These are phyloP conservation scores for Drosophila formosana DNA, from an alignment of 2,888 invertebrate species.

Conservation along the genomic window DNA sequence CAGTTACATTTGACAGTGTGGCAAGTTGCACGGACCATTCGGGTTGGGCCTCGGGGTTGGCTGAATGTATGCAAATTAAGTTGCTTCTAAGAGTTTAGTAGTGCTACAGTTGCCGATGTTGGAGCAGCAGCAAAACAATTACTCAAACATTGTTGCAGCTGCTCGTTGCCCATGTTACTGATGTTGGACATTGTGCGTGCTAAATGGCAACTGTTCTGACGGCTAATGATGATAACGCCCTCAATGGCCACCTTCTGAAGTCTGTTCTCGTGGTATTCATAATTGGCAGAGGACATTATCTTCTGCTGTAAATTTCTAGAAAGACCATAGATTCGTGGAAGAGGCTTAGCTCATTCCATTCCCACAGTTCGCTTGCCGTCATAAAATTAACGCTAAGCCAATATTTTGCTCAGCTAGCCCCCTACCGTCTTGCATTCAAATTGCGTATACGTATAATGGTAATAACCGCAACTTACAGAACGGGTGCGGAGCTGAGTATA, in stretches of 20 bases:
- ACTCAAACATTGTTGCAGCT: constrained; percentile 77
- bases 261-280: neutral
- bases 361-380: too few relatives aligned
- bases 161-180: constrained; percentile 27
- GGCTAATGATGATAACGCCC: too few relatives aligned
- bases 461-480: too few relatives aligned
- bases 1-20: constrained; percentile 49
- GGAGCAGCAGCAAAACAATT: constrained; percentile 73
- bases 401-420: too few relatives aligned
- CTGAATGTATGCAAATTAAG: constrained; percentile 69
- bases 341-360: neutral
- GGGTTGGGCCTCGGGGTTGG: neutral
- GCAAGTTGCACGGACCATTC: neutral
- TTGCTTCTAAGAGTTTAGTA: constrained; percentile 48
- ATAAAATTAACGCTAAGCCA: too few relatives aligned
- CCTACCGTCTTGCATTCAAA: too few relatives aligned
- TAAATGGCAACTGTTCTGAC: constrained; percentile 72
- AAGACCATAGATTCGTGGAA: too few relatives aligned
- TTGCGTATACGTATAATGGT: too few relatives aligned
- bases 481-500: too few relatives aligned
- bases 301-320: neutral
- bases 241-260: constrained; percentile 31
- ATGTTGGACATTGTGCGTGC: constrained; percentile 66
- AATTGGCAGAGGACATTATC: neutral
- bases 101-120: constrained; percentile 37